Conservation (phyloP, 2,113 vertebrate genomes). For the Jacana jacana region DNA sequence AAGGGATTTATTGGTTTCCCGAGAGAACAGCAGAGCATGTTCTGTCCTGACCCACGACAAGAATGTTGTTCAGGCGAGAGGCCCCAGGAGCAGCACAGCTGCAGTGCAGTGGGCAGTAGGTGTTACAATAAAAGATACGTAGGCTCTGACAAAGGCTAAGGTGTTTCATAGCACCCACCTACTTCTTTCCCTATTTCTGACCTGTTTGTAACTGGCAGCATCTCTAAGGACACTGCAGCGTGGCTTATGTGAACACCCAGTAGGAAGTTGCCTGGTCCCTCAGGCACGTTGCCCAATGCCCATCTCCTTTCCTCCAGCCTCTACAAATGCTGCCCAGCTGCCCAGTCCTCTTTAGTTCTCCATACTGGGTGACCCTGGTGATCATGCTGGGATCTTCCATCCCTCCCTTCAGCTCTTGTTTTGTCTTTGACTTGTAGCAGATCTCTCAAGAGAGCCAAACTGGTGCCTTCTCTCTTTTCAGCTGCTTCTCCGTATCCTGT, state of each 20-base stretch:
- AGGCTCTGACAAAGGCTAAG: not conserved
- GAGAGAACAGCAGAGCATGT: not conserved
- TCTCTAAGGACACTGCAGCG: not conserved
- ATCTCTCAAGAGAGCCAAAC: not conserved
- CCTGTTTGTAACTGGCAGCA: not conserved
- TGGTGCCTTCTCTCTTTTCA: not conserved
- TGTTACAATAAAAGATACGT: not conserved
- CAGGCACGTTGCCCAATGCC: not conserved
- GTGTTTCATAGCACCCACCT: rapidly evolving
- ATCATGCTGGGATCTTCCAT: not conserved
- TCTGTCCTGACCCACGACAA: not conserved
- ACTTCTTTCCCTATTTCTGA: not conserved
- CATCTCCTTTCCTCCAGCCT: not conserved
- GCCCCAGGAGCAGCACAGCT: not conserved
- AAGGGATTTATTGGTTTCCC: not conserved
- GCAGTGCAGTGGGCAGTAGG: not conserved
- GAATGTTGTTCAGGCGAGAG: not conserved
- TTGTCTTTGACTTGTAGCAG: not conserved
- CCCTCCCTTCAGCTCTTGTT: not conserved
- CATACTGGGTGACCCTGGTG: not conserved
- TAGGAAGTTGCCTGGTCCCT: not conserved
- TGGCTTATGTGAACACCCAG: not conserved
- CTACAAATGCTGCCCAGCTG: not conserved
- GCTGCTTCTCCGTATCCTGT: not conserved
- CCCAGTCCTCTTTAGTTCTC: not conserved